phyloP scores from a whole-genome alignment of 2,888 invertebrate genomes.

The Eristalis arbustorum region DNA sequence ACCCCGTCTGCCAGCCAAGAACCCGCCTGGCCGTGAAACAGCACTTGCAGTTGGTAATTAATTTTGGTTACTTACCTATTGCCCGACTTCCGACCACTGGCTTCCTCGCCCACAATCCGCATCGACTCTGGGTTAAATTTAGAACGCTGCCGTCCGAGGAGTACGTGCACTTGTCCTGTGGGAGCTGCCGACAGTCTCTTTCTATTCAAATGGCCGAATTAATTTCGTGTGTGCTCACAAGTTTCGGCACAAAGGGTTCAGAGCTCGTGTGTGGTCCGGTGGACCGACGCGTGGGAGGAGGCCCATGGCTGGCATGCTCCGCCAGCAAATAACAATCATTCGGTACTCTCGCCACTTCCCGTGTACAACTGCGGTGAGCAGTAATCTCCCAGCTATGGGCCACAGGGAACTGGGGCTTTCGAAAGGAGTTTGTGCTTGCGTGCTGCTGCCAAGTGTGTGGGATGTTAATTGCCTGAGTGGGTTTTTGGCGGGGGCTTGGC shows the following conservation, averaged over 20 bases:
- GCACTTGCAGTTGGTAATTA: conserved; percentile 18
- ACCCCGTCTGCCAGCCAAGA: neutral
- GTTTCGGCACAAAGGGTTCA: neutral
- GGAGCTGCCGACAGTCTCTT: neutral
- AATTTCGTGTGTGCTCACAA: conserved; percentile 10
- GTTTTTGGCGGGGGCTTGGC: neutral
- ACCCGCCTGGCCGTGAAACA: neutral
- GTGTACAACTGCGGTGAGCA: neutral
- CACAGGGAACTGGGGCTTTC: neutral
- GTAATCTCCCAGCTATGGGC: neutral
- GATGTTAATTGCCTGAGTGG: neutral
- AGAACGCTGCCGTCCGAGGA: neutral
- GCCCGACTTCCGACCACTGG: neutral
- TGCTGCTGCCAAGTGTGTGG: neutral
- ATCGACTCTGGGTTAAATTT: conserved; percentile 3
- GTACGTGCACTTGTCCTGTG: neutral
- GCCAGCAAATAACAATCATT: conserved; percentile 10
- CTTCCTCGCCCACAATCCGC: neutral
- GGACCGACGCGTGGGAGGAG: no score
- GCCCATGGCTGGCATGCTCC: neutral
- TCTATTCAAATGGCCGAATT: conserved; percentile 11
- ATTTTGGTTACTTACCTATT: conserved; percentile 18
- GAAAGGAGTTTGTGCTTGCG: neutral
- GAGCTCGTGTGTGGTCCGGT: neutral
- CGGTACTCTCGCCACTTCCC: neutral